Percentiles rank a stretch among this genome's conserved stretches.
Evolutionary conservation across 1,140 invertebrate species (phyloP).

Genomic region (Tetramorium alpestre): DNA sequence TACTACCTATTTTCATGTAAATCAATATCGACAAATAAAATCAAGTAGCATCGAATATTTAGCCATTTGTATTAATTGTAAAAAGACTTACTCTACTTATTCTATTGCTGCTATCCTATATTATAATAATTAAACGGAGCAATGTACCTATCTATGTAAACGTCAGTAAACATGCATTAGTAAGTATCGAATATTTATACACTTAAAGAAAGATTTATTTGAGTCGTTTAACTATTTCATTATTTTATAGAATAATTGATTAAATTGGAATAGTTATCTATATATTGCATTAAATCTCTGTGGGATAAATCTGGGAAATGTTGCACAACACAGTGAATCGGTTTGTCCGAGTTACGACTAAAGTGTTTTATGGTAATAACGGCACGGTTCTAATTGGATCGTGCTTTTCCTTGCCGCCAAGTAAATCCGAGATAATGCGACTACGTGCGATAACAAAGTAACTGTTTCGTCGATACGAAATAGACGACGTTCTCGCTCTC

Average conservation of each 20-base stretch:
- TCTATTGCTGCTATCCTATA: neutral
- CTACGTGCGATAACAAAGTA: slow-evolving; percentile 43
- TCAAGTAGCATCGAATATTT: slow-evolving; percentile 1
- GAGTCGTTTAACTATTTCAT: neutral
- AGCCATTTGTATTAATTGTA: neutral
- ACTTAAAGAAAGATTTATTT: slow-evolving; percentile 6
- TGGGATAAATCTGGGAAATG: slow-evolving; percentile 14
- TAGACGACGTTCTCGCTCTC: neutral
- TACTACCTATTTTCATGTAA: neutral
- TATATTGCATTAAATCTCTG: slow-evolving; percentile 6
- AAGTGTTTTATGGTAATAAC: slow-evolving; percentile 60
- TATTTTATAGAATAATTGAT: slow-evolving; percentile 33
- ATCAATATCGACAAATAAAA: slow-evolving; percentile 27
- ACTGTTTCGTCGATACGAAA: slow-evolving; percentile 37
- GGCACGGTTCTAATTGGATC: slow-evolving; percentile 45
- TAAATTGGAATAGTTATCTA: slow-evolving; percentile 11
- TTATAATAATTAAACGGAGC: neutral
- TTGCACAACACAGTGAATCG: slow-evolving; percentile 15
- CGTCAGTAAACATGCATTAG: neutral
- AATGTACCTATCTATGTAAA: neutral
- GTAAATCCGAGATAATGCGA: slow-evolving; percentile 51
- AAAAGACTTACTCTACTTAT: neutral
- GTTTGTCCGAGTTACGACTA: slow-evolving; percentile 43
- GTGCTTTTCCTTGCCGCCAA: slow-evolving; percentile 18
- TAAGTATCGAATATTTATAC: neutral